Percentiles rank a stretch among this genome's conserved stretches.
phyloP scores from a whole-genome alignment of 2,888 invertebrate species.

The Aspidiotus rigidus region DNA sequence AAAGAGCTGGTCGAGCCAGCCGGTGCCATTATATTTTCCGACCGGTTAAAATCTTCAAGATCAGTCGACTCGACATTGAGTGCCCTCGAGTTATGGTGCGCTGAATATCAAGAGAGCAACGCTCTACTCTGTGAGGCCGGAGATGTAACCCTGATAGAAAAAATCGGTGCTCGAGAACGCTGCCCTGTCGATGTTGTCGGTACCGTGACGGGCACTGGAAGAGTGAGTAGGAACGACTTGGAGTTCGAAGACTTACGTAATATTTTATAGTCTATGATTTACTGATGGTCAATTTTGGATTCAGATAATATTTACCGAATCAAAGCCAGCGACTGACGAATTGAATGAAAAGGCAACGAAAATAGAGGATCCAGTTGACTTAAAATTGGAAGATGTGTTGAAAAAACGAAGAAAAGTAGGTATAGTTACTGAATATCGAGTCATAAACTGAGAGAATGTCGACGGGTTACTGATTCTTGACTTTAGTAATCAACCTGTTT shows the following conservation, averaged over 20 bases:
- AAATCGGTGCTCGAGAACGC: slow-evolving; percentile 74
- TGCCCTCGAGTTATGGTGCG: slow-evolving; percentile 91
- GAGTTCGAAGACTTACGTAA: too few relatives aligned
- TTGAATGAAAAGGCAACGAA: not conserved
- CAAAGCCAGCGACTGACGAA: not conserved
- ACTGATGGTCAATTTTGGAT: not conserved
- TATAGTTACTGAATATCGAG: too few relatives aligned
- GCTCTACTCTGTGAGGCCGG: slow-evolving; percentile 70
- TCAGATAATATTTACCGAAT: not conserved
- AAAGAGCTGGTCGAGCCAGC: slow-evolving; percentile 93
- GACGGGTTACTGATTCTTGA: too few relatives aligned
- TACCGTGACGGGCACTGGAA: slow-evolving; percentile 77
- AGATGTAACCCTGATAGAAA: slow-evolving; percentile 54
- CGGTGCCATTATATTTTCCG: slow-evolving; percentile 81
- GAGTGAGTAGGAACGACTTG: slow-evolving; percentile 42
- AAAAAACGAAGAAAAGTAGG: too few relatives aligned
- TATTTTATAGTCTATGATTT: slow-evolving; percentile 10
- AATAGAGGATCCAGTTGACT: too few relatives aligned
- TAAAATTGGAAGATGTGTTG: too few relatives aligned
- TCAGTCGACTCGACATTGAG: slow-evolving; percentile 92
- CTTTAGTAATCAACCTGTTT: too few relatives aligned
- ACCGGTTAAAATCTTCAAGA: slow-evolving; percentile 75
- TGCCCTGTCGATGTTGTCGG: slow-evolving; percentile 92
- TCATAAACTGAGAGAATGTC: too few relatives aligned
- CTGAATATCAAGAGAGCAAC: slow-evolving; percentile 94